phyloP scores from a whole-genome alignment of 2,888 invertebrate genomes.

The Lomographa bimaculata region DNA sequence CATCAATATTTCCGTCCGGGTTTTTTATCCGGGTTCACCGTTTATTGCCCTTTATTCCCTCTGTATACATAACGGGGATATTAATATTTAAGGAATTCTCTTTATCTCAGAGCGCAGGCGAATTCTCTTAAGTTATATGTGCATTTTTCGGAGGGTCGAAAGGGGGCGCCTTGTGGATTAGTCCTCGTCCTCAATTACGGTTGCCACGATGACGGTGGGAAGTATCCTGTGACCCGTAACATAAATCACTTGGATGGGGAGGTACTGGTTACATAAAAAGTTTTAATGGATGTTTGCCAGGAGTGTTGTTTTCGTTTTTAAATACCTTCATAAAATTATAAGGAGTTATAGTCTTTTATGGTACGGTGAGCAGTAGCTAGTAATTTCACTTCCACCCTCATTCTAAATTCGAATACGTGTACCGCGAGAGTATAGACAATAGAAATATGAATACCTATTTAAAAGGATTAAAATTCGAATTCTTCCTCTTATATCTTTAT shows the following conservation, averaged over 20 bases:
- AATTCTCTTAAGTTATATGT: slow-evolving; percentile 17
- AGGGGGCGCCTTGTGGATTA: slow-evolving; percentile 9
- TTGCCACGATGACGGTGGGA: neutral
- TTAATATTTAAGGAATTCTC: slow-evolving; percentile 40
- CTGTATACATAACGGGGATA: slow-evolving; percentile 26
- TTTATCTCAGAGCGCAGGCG: slow-evolving; percentile 23
- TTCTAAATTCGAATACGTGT: too few relatives aligned
- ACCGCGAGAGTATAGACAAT: too few relatives aligned
- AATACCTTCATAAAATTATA: too few relatives aligned
- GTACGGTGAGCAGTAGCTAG: too few relatives aligned
- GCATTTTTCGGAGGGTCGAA: slow-evolving; percentile 27
- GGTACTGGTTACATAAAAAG: neutral
- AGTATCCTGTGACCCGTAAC: neutral
- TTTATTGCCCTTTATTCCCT: slow-evolving; percentile 30
- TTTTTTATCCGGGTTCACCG: slow-evolving; percentile 25
- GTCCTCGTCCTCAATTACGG: slow-evolving; percentile 11
- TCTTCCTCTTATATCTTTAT: too few relatives aligned
- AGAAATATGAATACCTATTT: too few relatives aligned
- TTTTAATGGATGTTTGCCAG: slow-evolving; percentile 1
- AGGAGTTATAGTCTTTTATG: too few relatives aligned
- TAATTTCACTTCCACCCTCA: too few relatives aligned
- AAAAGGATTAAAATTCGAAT: too few relatives aligned
- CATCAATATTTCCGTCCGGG: slow-evolving; percentile 32
- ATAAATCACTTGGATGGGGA: slow-evolving; percentile 3
- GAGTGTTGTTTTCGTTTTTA: neutral